Percentiles rank a stretch among this genome's conserved stretches.
phyloP scores from a whole-genome alignment of 2,888 invertebrate species.

The Tipula confusa region DNA sequence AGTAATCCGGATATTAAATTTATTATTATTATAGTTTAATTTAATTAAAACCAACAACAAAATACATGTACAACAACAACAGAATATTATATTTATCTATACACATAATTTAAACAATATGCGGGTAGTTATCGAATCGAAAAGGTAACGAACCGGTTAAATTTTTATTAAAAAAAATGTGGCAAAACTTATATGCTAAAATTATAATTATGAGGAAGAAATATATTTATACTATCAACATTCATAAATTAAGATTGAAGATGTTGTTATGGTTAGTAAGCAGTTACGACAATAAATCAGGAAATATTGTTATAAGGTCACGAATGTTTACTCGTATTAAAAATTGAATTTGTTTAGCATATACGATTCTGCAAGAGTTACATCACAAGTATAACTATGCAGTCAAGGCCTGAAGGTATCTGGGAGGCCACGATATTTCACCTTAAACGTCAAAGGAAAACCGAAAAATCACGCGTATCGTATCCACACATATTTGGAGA shows the following conservation, averaged over 20 bases:
- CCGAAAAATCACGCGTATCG: no score
- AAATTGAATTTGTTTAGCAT: no score
- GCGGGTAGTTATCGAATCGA: neutral
- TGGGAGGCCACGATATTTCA: no score
- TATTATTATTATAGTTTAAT: neutral
- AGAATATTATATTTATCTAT: neutral
- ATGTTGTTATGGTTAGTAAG: neutral
- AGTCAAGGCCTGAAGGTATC: no score
- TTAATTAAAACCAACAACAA: conserved; percentile 7
- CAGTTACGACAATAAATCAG: neutral
- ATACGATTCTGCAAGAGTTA: no score
- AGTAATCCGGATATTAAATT: conserved; percentile 3
- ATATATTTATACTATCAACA: neutral
- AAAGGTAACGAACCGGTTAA: conserved; percentile 5
- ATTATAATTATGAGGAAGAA: neutral
- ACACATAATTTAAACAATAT: neutral
- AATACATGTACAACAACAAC: neutral
- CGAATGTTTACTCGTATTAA: no score
- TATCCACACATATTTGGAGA: no score
- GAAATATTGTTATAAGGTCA: neutral
- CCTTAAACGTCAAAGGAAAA: no score
- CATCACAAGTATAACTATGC: no score
- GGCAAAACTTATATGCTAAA: no score
- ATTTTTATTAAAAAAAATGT: no score
- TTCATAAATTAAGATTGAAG: neutral